Evolutionary conservation across 2,888 invertebrate genomes (phyloP), one percentile per base, ranked within the genome.

Genomic region (Lithophane semibrunnea): DNA sequence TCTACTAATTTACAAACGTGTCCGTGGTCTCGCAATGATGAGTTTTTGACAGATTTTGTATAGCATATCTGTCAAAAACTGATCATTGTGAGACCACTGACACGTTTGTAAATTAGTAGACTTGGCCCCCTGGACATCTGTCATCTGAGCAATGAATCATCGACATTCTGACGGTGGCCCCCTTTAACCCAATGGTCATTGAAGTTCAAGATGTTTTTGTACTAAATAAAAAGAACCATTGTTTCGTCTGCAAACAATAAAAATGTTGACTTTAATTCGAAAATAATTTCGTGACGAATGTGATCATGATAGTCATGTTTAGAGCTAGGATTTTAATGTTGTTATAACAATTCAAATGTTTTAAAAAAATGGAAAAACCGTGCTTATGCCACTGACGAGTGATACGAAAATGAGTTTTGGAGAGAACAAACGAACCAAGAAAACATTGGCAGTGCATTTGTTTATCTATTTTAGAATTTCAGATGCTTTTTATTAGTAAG

Each of bases 291-390:
- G 24, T 42, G 68, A 52, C 21, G 29, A 13, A 52, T 67, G 18
- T 54, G 37, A 74, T 42, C n/a, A 75, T 21, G 54, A 18, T 56
- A 13, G 37, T 65, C 12, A 63, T 61, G 56, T 58, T 52, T 37
- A 37, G 16, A 52, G 47, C 29, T 67, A 24, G 3, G 37, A 52
- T 68, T 58, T 29, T 5, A 29, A 42, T 69, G 64, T 77, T 49
- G n/a, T 65, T 72, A 69, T 29, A 58, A 13, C 16, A 63, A 64
- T 44, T 44, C 1, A 18, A 61, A 21, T 69, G 42, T 70, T 47
- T 2, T 29, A 84, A 80, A 80, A 83, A 84, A 13, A 4, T 61
- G 81, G 37, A 13, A 84, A 83, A 58, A 47, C 72, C 75, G 16
- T 49, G 21, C 21, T 66, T n/a, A 64, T 68, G 58, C 68, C n/a